These are phyloP conservation scores for Silurus lanzhouensis DNA, from an alignment of 2,797 vertebrate genomes.

Conservation along the genomic window DNA sequence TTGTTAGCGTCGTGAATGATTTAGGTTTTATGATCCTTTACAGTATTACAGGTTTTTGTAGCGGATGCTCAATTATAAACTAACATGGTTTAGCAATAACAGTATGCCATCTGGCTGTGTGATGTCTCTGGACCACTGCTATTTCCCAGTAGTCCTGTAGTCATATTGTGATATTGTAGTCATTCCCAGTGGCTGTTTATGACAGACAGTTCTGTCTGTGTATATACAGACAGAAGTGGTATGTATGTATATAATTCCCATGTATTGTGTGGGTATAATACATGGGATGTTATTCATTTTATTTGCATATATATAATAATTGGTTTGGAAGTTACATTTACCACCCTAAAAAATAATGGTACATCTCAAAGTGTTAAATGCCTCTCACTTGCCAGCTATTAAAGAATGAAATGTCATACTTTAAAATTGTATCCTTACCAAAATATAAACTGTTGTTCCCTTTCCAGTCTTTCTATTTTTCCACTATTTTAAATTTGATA, in stretches of 20 bases:
- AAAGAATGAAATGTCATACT: too few relatives aligned
- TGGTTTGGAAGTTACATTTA: too few relatives aligned
- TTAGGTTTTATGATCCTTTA: slow-evolving; percentile 12
- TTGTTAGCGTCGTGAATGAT: slow-evolving; percentile 10
- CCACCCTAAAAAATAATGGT: background rate
- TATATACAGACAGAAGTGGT: background rate
- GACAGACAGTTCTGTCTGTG: background rate
- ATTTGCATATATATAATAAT: too few relatives aligned
- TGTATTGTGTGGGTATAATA: background rate
- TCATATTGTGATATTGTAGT: background rate
- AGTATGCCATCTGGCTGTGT: slow-evolving; percentile 22
- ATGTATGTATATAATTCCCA: background rate
- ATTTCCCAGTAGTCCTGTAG: slow-evolving; percentile 3
- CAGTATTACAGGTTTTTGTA: slow-evolving; percentile 16
- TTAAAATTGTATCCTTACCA: too few relatives aligned
- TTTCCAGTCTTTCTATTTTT: background rate
- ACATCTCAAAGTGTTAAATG: background rate
- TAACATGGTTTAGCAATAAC: slow-evolving; percentile 26
- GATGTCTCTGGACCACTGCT: background rate
- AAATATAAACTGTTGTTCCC: too few relatives aligned
- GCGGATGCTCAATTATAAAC: slow-evolving; percentile 18
- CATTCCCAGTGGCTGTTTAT: slow-evolving; percentile 1
- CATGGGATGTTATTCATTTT: background rate
- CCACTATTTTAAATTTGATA: too few relatives aligned
- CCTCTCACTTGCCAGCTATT: too few relatives aligned